Evolutionary conservation across 2,113 vertebrate genomes (phyloP), one percentile per base, ranked within the genome.

Genomic region (Pimephales promelas): DNA sequence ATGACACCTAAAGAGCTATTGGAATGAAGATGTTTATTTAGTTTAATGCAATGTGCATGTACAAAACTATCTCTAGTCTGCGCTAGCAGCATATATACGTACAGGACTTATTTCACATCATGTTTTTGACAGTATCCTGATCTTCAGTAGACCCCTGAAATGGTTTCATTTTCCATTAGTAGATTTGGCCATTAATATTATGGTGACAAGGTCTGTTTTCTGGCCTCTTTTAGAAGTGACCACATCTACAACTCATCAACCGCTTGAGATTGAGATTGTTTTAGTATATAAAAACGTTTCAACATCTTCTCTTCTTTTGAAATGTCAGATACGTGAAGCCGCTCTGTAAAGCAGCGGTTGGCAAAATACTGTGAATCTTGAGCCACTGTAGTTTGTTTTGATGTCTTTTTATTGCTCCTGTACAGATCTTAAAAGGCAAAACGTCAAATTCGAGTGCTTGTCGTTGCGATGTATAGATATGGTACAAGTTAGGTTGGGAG

Each of bases 321-420:
- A 89, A 61, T 28, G 86, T 91, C 82, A 89, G 86, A 89, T 88
- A 83, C 90, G 89, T 93, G 82, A 89, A 89, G 92, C 92, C 78
- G 81, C 88, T 59, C 43, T 59, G 84, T 86, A 90, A 83, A 26
- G 88, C 85, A 83, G 92, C 91, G 88, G 90, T 89, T 82, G 92
- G 90, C 91, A 90, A 88, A 89, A 93, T 93, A 94, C 93, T 94
- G 94, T 95, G 94, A 95, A 94, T 93, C 90, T 92, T 90, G 92
- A 94, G 93, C 92, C 91, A 89, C 91, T 94, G 94, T 92, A 94
- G 90, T 92, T 94, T 87, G 85, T 91, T 91, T 92, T 90, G 90
- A 92, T 87, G 89, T 92, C 92, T 88, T 92, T 91, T 89, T 88
- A 90, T 92, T 85, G 90, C 92, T 92, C 92, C 91, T 93, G 92